Evolutionary conservation across 2,113 vertebrate genomes (phyloP), one percentile per base, ranked within the genome.

Genomic region (Myrmecobius fasciatus): DNA sequence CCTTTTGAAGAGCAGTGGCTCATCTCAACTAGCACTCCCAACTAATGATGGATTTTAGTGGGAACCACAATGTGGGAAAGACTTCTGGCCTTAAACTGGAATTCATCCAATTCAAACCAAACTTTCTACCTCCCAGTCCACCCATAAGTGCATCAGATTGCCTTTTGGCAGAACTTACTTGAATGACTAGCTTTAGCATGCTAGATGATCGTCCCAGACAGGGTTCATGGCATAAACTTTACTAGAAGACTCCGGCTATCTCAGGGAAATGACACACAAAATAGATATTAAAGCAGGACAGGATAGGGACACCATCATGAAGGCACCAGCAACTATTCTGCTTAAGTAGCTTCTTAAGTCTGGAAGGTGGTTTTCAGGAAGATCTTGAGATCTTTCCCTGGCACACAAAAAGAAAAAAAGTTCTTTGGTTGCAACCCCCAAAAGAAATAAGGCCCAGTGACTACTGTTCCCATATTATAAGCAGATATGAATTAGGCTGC

Each of bases 51-150:
- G 36, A 75, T 75, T 75, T 75, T 75, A 75, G 17, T 20, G 1
- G 6, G 94, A 93, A 95, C 20, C 14, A 93, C 91, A 56, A 24
- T 12, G 56, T 83, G 53, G 14, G 4, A 92, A 91, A 91, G 31
- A 53, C 91, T 96, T 96, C 12, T 89, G 25, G 6, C 88, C 25
- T 28, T 91, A 90, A 91, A 93, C 89, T 31, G 25, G 53, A 94
- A 5, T 46, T 26, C 67, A 52, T 92, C 14, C 94, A 93, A 94
- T 96, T 88, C 51, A 94, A 83, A 89, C 3, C 7, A 49, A 92
- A 93, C 83, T 36, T n/a, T 26, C 20, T 94, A 56, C 11, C 25
- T 95, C 51, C 28, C 51, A 53, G 91, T 22, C 22, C 53, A 93
- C 83, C 26, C 36, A 90, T 25, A 36, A 90, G 75, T 24, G 52